Evolutionary conservation across 2,888 invertebrate genomes (phyloP), one percentile per base, ranked within the genome.

Genomic region (Drosophila vallismaia): DNA sequence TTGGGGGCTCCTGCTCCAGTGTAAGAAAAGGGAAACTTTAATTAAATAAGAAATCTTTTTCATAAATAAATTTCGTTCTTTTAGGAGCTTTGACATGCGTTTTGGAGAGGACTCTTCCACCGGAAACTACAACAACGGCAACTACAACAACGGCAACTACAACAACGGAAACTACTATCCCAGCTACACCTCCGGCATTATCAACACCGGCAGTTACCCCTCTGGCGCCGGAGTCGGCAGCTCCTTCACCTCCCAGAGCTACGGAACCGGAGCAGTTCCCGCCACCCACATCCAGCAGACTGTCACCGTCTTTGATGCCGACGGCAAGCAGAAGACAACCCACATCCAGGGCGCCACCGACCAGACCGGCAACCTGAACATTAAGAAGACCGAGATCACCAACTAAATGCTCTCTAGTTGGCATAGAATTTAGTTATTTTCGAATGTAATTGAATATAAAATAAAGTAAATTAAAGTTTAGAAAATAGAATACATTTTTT

Each of bases 81-180:
- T 1, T 2, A 53, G 50, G 1, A 2, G 2, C 4, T 14, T 81
- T 1, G 46, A 14, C 0, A 66, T 29, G 28, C 85, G 81, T 3
- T 76, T 81, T 12, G 71, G 81, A 1, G 85, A 79, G 26, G 80
- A 79, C 4, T 79, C 86, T 3, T 9, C 42, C 45, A 5, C 54
- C 4, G 53, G 45, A 1, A 45, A 48, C 12, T 42, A 50, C 26
- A 57, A 62, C 26, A 49, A 0, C 1, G 46, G 19, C 5, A 46
- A 44, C 42, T 64, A 63, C 33, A 48, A 62, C 4, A 19, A 0
- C 19, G 19, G 2, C 29, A 31, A 28, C 12, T 28, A 4, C 3
- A 52, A 51, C 19, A 10, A 9, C 9, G 36, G n/a, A 36, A 36
- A 1, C 36, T 12, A 1, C n/a, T 12, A 12, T 12, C 7, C 28